Evolutionary conservation across 2,888 invertebrate species (phyloP), one percentile per base, ranked within the genome.

Genomic region (Alviniconcha strummeri): DNA sequence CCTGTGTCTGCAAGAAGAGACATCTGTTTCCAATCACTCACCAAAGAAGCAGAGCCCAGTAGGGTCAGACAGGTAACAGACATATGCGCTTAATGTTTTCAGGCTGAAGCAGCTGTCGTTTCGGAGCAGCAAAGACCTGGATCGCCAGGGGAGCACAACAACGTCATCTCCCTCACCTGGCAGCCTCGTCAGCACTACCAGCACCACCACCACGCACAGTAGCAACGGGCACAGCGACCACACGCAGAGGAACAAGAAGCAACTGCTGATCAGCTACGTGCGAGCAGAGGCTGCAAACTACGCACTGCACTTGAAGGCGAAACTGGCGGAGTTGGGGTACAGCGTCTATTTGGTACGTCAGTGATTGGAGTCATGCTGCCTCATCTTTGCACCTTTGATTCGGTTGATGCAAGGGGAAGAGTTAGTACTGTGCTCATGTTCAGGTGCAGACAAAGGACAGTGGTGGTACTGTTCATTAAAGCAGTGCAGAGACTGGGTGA

Each of bases 191-290:
- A 52, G 67, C 17, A 52, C 52, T 57, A 54, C 64, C 17, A 64
- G 15, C 52, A 79, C 64, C 52, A 52, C 60, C 67, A 79, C 19
- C 36, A 36, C 36, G 36, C 36, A 19, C 55, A 36, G 77, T 56
- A 11, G 56, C 6, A 52, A 60, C 55, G 55, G 64, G 36, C 4
- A 19, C 56, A 54, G 77, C n/a, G 60, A 13, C 8, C 36, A 36
- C 36, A 19, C 71, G 0, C 60, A 19, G 64, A n/a, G 19, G 13
- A 78, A 76, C 80, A 83, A 80, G 71, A 93, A 93, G 85, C 93
- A 93, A 84, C 90, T 94, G 36, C 90, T 94, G 13, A 93, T 94
- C 84, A 94, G 94, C 86, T 94, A 94, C 85, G 94, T 93, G 5
- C 87, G 93, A 78, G 92, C 92, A 9, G 94, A 94, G 86, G 93